Conservation (phyloP, 2,797 vertebrate species). For the Prunella strophiata region DNA sequence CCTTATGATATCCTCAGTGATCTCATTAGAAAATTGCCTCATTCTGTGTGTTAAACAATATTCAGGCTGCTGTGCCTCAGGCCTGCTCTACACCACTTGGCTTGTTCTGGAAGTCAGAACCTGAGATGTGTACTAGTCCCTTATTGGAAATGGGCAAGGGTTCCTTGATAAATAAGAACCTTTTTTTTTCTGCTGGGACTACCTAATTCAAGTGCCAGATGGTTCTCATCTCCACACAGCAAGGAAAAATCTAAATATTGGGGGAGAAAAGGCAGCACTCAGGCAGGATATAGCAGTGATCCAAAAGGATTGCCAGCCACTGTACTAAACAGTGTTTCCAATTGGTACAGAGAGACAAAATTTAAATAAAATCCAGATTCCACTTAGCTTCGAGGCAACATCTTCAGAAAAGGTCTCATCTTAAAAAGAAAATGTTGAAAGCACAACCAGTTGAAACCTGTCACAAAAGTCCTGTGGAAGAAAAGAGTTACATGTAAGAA, state of each 20-base stretch:
- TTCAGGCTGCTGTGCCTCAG: not conserved
- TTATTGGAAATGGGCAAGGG: not conserved
- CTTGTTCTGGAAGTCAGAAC: not conserved
- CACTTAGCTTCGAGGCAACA: not conserved
- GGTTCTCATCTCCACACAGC: not conserved
- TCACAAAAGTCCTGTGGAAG: not conserved
- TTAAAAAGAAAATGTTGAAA: not conserved
- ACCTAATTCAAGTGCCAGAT: not conserved
- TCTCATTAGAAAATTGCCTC: not conserved
- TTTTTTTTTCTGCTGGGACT: not conserved
- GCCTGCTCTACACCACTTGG: not conserved
- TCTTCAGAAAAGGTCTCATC: not conserved
- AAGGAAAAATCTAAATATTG: not conserved
- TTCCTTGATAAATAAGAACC: not conserved
- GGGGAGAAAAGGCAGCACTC: not conserved
- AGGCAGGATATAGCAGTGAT: not conserved
- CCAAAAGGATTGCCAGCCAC: not conserved
- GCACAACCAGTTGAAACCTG: not conserved
- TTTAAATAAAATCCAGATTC: not conserved
- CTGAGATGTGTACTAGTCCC: accelerated
- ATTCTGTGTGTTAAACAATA: not conserved
- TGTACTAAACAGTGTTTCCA: not conserved
- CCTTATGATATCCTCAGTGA: not conserved
- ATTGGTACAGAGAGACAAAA: not conserved
- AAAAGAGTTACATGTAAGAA: not conserved